Base-by-base conservation (phyloP, 2,797 vertebrate genomes). In the Enteromius fasciolatus region DNA sequence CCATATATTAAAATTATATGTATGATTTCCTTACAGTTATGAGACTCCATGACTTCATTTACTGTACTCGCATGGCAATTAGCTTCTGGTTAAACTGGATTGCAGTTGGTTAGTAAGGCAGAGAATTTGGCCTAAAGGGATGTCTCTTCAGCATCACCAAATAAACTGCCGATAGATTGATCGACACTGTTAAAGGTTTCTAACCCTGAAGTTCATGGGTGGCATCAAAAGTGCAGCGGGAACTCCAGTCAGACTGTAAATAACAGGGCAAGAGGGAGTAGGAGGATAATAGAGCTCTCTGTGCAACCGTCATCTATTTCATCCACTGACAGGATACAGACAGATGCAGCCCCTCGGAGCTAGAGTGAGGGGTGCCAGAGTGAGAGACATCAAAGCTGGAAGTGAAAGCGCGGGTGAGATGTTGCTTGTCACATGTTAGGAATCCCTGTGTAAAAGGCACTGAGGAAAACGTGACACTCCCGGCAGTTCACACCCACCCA, bases 281-380 rank as follows among this genome's bases (percentile, higher is more conserved):
- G 41, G 46, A 78, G 52, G 64, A 76, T 61, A 82, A 82, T 83
- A 52, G 80, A 66, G 83, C 80, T 61, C 63, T 76, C 78, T 74
- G 61, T 84, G 70, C 76, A 64, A 74, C 74, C 67, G 17, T 79
- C 75, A 84, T 81, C 68, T 36, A 68, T 67, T 84, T 86, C 80
- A 82, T 77, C 79, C 23, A 74, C 70, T 74, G 82, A 78, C 67
- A 84, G 57, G 33, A 68, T 80, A 76, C 33, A 52, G 74, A 66
- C 76, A 82, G 48, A 84, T 36, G 48, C 48, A 81, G 67, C n/a
- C 76, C 66, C 75, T 78, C 66, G 5, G 44, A 31, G 64, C 77
- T 80, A 50, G 20, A 81, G 50, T 15, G 61, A 77, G 63, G 80
- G 50, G 63, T 64, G 68, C 68, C 75, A 74, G 73, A 80, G 20